phyloP scores from a whole-genome alignment of 2,888 invertebrate species.

The Thymelicus sylvestris region DNA sequence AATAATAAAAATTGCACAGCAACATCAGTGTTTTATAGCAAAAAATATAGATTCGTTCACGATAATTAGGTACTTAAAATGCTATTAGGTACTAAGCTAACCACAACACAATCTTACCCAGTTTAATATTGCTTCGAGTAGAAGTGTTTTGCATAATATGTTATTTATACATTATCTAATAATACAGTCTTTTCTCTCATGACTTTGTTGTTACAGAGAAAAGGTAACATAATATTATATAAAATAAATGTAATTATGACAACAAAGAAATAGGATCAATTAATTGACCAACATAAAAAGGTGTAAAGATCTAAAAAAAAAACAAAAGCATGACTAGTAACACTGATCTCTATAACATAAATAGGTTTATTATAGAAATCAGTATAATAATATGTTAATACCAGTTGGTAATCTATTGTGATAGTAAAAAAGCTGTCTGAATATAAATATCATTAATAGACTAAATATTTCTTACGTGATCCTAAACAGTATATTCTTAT shows the following conservation, averaged over 20 bases:
- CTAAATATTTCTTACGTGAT: neutral
- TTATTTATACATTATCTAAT: neutral
- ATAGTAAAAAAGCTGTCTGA: too few relatives aligned
- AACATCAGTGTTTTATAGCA: conserved; percentile 4
- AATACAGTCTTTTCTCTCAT: conserved; percentile 30
- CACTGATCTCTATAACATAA: too few relatives aligned
- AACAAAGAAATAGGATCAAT: too few relatives aligned
- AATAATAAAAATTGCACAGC: conserved; percentile 5
- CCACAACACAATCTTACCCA: conserved; percentile 24
- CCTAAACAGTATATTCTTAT: neutral
- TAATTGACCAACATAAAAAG: too few relatives aligned
- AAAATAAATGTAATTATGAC: neutral
- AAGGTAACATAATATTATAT: conserved; percentile 13
- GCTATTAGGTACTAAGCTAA: conserved; percentile 16
- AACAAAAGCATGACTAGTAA: too few relatives aligned
- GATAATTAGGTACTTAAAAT: neutral
- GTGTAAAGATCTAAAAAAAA: too few relatives aligned
- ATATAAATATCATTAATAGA: neutral
- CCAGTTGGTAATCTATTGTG: too few relatives aligned
- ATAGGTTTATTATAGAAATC: neutral
- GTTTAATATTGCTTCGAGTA: conserved; percentile 18
- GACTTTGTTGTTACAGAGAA: conserved; percentile 27
- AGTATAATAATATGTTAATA: neutral
- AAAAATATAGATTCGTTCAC: neutral
- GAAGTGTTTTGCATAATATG: neutral